Conservation (phyloP, 2,888 invertebrate species). For the Leucophora obtusa region DNA sequence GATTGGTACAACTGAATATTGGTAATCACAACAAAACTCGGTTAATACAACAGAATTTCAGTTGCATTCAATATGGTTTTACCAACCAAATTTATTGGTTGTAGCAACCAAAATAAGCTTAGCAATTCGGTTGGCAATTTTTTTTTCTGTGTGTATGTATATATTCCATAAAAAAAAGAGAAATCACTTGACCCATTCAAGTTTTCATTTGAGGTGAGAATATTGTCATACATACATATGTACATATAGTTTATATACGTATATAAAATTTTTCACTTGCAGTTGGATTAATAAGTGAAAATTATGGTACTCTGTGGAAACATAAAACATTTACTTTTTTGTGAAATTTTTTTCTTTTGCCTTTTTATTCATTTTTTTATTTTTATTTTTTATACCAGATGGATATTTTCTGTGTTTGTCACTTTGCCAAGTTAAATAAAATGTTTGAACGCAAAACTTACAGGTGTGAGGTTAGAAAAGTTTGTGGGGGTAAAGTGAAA, state of each 20-base stretch:
- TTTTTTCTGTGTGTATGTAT: too few species aligned
- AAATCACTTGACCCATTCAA: slow-evolving; percentile 61
- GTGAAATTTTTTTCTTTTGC: slow-evolving; percentile 7
- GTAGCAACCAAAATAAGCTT: too few species aligned
- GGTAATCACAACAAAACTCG: too few species aligned
- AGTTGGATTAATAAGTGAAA: slow-evolving; percentile 66
- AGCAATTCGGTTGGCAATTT: too few species aligned
- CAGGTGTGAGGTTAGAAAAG: slow-evolving; percentile 35
- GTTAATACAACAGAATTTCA: too few species aligned
- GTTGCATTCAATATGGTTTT: too few species aligned
- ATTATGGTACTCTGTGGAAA: slow-evolving; percentile 66
- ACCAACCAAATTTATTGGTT: too few species aligned
- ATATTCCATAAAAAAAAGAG: slow-evolving; percentile 15
- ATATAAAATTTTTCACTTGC: slow-evolving; percentile 48
- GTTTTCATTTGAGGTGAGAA: slow-evolving; percentile 52
- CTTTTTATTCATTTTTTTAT: too few species aligned
- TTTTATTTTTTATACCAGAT: too few species aligned
- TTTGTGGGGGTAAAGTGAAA: background rate
- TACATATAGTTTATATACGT: background rate
- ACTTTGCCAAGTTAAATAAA: slow-evolving; percentile 62
- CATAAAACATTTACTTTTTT: slow-evolving; percentile 65
- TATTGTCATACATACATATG: slow-evolving; percentile 39
- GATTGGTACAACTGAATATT: too few species aligned
- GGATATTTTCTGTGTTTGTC: slow-evolving; percentile 63
- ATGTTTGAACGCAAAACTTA: slow-evolving; percentile 10